These are phyloP conservation scores for Tenthredo distinguenda DNA, from an alignment of 2,888 invertebrate species.

Conservation along the genomic window DNA sequence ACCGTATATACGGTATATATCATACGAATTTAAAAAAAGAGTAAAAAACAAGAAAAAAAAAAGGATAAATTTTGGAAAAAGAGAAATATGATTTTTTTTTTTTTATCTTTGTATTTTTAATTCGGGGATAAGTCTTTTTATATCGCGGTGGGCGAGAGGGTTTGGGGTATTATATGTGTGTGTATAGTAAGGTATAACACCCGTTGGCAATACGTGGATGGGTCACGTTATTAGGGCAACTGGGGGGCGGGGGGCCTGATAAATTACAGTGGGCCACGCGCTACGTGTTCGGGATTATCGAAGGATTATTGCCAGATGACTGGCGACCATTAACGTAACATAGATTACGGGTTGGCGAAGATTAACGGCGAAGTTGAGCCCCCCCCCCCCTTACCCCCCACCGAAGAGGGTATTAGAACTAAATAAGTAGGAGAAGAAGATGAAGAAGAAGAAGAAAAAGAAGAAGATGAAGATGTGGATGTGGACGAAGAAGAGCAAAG, in stretches of 20 bases:
- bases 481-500: not conserved
- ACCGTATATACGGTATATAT: no score
- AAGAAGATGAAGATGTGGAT: not conserved
- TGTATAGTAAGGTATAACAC: conserved; percentile 4
- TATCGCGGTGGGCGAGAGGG: no score
- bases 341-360: conserved; percentile 50
- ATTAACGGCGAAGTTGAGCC: conserved; percentile 49
- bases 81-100: no score
- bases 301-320: conserved; percentile 49
- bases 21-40: not conserved
- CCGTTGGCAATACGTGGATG: conserved; percentile 17
- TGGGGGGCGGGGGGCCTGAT: conserved; percentile 29
- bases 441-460: not conserved
- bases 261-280: conserved; percentile 51
- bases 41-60: no score
- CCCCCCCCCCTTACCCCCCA: not conserved
- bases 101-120: no score
- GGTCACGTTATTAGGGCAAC: conserved; percentile 10
- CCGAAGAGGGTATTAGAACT: not conserved
- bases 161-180: not conserved
- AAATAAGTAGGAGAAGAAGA: not conserved
- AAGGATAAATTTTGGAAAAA: no score
- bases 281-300: conserved; percentile 50
- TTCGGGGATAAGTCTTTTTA: no score
- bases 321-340: conserved; percentile 51